Evolutionary conservation across 2,888 invertebrate genomes (phyloP).

Genomic region (Polietes domitor): DNA sequence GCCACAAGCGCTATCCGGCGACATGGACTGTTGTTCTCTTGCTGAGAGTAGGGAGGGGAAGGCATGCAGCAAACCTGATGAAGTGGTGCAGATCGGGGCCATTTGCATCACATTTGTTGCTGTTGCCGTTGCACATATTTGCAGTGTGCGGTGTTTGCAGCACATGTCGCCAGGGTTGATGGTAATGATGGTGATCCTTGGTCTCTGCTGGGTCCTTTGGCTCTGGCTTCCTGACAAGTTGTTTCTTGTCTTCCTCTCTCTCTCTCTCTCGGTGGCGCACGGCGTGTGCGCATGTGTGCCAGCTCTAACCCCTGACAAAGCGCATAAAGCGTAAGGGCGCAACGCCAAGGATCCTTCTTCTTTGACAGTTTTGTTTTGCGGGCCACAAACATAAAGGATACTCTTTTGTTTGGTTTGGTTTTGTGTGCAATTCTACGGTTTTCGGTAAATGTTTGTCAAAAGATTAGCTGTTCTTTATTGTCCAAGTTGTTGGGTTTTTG

Average conservation of each 20-base stretch:
- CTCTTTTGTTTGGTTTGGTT: constrained; percentile 16
- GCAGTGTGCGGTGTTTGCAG: constrained; percentile 38
- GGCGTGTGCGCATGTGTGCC: constrained; percentile 6
- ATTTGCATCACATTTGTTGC: constrained; percentile 37
- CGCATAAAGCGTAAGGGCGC: constrained; percentile 27
- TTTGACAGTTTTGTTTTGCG: constrained; percentile 52
- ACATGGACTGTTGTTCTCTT: constrained; percentile 37
- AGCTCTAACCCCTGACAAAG: constrained; percentile 44
- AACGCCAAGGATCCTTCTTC: constrained; percentile 44
- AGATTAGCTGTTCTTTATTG: constrained; percentile 58
- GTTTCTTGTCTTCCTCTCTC: not conserved
- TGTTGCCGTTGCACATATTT: not conserved
- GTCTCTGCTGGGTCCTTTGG: not conserved
- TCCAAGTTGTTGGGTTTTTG: constrained; percentile 19
- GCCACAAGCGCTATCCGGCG: constrained; percentile 55
- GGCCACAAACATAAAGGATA: constrained; percentile 26
- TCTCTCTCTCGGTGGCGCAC: not conserved
- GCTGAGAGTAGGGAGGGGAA: not conserved
- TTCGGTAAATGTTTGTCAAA: constrained; percentile 59
- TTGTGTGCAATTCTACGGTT: constrained; percentile 42
- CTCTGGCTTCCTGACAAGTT: constrained; percentile 35
- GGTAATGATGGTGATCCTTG: not conserved
- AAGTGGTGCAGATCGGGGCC: constrained; percentile 34
- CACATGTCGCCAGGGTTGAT: constrained; percentile 54
- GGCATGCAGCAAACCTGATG: too few relatives aligned